Evolutionary conservation across 2,888 invertebrate genomes (phyloP).

Genomic region (Agonopterix subpropinquella): DNA sequence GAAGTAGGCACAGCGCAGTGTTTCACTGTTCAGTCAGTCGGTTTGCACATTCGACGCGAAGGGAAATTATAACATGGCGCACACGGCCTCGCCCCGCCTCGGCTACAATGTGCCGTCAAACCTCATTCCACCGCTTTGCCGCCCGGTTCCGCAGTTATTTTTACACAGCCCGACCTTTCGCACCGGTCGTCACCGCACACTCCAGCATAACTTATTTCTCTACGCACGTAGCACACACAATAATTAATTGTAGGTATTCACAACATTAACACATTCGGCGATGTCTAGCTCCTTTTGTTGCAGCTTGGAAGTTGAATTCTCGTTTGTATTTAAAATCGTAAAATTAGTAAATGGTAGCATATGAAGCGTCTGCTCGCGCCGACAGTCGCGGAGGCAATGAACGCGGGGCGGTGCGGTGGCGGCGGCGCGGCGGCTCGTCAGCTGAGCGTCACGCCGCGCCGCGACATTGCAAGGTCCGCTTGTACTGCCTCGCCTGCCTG

Average conservation of each 20-base stretch:
- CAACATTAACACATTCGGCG: constrained; percentile 31
- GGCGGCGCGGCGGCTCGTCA: constrained; percentile 60
- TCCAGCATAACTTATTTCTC: constrained; percentile 51
- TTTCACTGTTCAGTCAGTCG: constrained; percentile 60
- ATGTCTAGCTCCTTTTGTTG: constrained; percentile 12
- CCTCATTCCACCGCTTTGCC: constrained; percentile 73
- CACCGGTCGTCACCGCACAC: constrained; percentile 70
- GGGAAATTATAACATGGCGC: constrained; percentile 74
- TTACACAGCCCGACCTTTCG: constrained; percentile 75
- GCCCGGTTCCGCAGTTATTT: constrained; percentile 74
- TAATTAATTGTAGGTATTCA: constrained; percentile 34
- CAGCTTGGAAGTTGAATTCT: not conserved
- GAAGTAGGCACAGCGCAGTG: constrained; percentile 49
- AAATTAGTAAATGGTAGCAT: constrained; percentile 33
- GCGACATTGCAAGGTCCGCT: constrained; percentile 78
- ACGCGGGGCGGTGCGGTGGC: constrained; percentile 66
- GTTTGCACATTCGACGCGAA: constrained; percentile 71
- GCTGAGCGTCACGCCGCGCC: constrained; percentile 72
- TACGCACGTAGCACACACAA: constrained; percentile 62
- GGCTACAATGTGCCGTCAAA: constrained; percentile 73
- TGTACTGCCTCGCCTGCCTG: constrained; percentile 62
- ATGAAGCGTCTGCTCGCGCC: constrained; percentile 58
- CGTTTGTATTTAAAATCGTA: constrained; percentile 22
- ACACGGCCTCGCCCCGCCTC: constrained; percentile 72
- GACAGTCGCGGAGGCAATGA: constrained; percentile 81